phyloP scores from a whole-genome alignment of 2,888 invertebrate genomes.

The Rotaria socialis region DNA sequence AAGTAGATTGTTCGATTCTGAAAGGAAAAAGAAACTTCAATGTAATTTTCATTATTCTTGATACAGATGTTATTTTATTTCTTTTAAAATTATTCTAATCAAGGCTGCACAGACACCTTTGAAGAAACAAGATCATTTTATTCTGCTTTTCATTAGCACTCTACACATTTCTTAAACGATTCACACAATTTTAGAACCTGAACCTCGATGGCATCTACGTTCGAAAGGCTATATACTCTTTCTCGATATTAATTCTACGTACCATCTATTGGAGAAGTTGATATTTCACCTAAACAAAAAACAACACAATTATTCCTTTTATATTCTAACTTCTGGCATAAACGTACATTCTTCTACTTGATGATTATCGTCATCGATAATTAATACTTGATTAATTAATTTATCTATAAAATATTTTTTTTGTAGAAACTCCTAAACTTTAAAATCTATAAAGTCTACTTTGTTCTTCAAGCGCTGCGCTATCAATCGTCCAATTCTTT shows the following conservation, averaged over 20 bases:
- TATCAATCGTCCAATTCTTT: constrained; percentile 20
- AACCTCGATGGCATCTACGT: too few relatives aligned
- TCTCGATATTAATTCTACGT: not conserved
- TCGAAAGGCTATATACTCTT: not conserved
- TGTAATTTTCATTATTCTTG: too few relatives aligned
- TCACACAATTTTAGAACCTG: too few relatives aligned
- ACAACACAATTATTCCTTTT: not conserved
- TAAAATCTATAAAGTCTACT: not conserved
- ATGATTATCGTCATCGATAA: not conserved
- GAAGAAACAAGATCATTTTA: too few relatives aligned
- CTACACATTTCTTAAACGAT: too few relatives aligned
- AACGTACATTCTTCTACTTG: not conserved
- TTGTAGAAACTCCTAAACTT: not conserved
- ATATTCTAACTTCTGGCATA: too few relatives aligned
- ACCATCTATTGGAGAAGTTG: not conserved
- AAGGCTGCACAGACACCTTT: too few relatives aligned
- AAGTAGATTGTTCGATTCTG: constrained; percentile 25
- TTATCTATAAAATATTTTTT: not conserved
- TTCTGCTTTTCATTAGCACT: too few relatives aligned
- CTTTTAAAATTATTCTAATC: too few relatives aligned
- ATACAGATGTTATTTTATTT: too few relatives aligned
- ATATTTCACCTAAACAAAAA: not conserved
- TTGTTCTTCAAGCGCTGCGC: not conserved
- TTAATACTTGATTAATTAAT: not conserved
- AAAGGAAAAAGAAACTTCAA: not conserved